A percentile compares a stretch with the other conserved stretches of the same genome.
Evolutionary conservation across 2,113 vertebrate species (phyloP).

Genomic region (Geothlypis trichas): DNA sequence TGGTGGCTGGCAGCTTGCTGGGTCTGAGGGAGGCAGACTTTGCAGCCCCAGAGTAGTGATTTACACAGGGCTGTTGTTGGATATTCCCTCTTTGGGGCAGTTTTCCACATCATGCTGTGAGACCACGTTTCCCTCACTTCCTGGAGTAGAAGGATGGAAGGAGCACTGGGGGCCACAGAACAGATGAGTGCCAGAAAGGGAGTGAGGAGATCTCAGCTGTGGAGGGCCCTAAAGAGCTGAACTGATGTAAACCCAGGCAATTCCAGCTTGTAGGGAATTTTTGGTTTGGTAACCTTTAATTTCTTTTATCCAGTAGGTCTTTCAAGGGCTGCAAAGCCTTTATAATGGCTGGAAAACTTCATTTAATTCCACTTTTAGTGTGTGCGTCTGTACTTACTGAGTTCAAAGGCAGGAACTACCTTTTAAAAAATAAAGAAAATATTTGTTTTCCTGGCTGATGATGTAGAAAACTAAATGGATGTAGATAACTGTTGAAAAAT

Average conservation of each 20-base stretch:
- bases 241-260: not conserved
- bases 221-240: not conserved
- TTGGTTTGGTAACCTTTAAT: not conserved
- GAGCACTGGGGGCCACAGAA: not conserved
- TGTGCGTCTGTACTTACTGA: not conserved
- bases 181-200: not conserved
- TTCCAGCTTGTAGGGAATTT: not conserved
- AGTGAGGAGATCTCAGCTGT: not conserved
- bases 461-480: not conserved
- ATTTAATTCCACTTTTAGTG: not conserved
- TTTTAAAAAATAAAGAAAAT: not conserved
- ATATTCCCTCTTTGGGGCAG: not conserved
- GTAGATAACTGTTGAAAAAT: not conserved
- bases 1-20: not conserved
- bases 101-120: not conserved
- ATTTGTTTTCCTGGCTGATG: not conserved
- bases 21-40: not conserved
- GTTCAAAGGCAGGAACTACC: constrained; percentile 24
- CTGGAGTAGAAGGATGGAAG: not conserved
- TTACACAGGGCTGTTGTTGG: not conserved
- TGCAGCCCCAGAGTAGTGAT: not conserved
- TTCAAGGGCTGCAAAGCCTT: not conserved
- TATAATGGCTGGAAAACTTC: not conserved
- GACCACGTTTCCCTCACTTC: fast-evolving
- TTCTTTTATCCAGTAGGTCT: not conserved